phyloP scores from a whole-genome alignment of 2,113 vertebrate genomes.

The Jaculus jaculus region DNA sequence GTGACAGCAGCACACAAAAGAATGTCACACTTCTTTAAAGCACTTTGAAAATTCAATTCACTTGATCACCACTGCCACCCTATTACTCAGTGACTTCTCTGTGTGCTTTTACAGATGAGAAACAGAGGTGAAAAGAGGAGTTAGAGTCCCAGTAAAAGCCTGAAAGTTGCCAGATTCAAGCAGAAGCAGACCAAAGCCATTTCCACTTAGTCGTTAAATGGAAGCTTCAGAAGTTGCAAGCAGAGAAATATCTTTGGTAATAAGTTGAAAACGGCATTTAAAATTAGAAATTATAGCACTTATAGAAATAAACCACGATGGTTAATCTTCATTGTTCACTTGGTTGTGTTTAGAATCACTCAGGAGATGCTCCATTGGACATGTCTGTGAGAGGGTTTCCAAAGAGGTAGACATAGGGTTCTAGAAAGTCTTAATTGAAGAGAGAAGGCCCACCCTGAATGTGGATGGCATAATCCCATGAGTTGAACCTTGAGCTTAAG shows the following conservation, averaged over 20 bases:
- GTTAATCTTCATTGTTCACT: not conserved
- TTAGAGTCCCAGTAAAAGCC: not conserved
- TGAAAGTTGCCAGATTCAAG: not conserved
- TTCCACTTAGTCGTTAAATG: not conserved
- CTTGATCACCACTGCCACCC: not conserved
- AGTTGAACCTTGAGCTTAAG: not conserved
- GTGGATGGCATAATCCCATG: not conserved
- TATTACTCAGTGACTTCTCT: not conserved
- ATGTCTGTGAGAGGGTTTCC: not conserved
- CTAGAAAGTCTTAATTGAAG: not conserved
- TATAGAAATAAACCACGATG: not conserved
- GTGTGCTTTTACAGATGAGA: not conserved
- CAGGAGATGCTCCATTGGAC: not conserved
- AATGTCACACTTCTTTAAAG: not conserved
- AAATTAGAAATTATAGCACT: not conserved
- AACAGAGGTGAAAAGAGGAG: not conserved
- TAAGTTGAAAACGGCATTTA: not conserved
- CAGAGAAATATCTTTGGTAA: constrained; percentile 5
- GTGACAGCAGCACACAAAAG: too few species aligned
- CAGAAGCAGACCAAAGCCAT: not conserved
- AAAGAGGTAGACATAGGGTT: not conserved
- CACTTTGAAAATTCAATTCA: not conserved
- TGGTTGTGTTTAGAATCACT: not conserved
- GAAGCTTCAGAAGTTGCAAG: not conserved
- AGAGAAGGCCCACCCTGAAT: not conserved